Evolutionary conservation across 2,888 invertebrate species (phyloP), one percentile per base, ranked within the genome.

Genomic region (Clostera curtula): DNA sequence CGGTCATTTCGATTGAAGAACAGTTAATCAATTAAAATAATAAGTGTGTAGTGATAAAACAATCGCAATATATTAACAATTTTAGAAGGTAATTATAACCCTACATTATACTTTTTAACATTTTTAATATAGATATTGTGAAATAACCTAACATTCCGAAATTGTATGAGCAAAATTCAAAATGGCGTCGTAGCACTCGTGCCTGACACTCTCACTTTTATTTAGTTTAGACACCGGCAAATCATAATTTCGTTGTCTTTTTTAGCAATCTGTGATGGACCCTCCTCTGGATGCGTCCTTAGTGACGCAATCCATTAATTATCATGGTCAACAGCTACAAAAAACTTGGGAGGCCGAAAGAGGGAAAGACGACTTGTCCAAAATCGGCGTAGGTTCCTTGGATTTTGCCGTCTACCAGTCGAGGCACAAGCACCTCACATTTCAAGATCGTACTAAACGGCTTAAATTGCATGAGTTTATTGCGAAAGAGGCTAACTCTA

Each of bases 261-360:
- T 43, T 0, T 41, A 63, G 63, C 24, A 25, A 28, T 36, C 24
- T 16, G 51, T 21, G 8, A 84, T 82, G 82, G 85, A 84, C 28
- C 48, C 72, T 6, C 53, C 71, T 19, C 43, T 85, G 77, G 82
- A 85, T 62, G 71, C 79, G 77, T 69, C 80, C 37, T 58, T 85
- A 55, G 86, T 95, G 66, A 79, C 89, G 60, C 90, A 90, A 59
- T 87, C 92, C 36, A 79, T 95, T 49, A 92, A 93, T 76, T 95
- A 91, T 68, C 95, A 95, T 83, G 95, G 95, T 2, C 93, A 93
- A 56, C 93, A 93, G 56, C 80, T 95, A 44, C 93, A 93, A 75
- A 95, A 94, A 79, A 88, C 93, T 50, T 94, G 94, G 93, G 94
- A 94, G 64, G 88, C 90, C 13, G 94, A 94, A 63, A 88, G 91